phyloP scores from a whole-genome alignment of 2,888 invertebrate species.

The Andrena bicolor region DNA sequence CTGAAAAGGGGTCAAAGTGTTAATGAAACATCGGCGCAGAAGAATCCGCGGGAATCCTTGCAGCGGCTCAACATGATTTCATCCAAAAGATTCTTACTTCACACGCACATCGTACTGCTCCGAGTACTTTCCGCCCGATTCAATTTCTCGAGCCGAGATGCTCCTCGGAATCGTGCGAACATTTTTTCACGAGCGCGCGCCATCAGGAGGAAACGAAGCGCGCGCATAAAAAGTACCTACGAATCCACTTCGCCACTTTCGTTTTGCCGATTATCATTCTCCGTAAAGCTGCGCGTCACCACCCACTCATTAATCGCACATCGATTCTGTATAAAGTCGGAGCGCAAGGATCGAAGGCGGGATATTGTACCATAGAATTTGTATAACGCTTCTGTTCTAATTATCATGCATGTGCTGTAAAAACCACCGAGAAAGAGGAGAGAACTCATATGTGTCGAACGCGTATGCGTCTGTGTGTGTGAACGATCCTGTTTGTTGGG shows the following conservation, averaged over 20 bases:
- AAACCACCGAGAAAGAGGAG: not conserved
- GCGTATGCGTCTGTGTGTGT: slow-evolving; percentile 45
- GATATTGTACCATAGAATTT: slow-evolving; percentile 24
- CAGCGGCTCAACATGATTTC: not conserved
- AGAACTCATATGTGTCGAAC: not conserved
- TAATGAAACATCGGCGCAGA: not conserved
- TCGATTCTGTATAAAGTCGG: slow-evolving; percentile 2
- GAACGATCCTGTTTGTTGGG: slow-evolving; percentile 54
- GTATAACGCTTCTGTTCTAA: slow-evolving; percentile 35
- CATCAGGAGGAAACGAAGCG: not conserved
- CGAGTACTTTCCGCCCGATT: not conserved
- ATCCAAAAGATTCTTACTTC: not conserved
- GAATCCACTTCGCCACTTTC: slow-evolving; percentile 4
- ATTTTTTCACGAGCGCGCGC: slow-evolving; percentile 20
- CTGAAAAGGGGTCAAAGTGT: slow-evolving; percentile 1
- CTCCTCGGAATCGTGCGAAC: no score
- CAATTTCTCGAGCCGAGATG: no score
- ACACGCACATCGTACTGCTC: not conserved
- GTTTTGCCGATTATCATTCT: not conserved
- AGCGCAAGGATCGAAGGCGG: not conserved
- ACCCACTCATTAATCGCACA: slow-evolving; percentile 34
- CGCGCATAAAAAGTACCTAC: not conserved
- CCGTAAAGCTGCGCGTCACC: slow-evolving; percentile 39
- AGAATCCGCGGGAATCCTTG: slow-evolving; percentile 1
- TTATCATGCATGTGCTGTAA: slow-evolving; percentile 32